A percentile compares a stretch with the other conserved stretches of the same genome.
These are phyloP conservation scores for Microcebus tavaratra DNA, from an alignment of 2,113 vertebrate species.

Conservation along the genomic window DNA sequence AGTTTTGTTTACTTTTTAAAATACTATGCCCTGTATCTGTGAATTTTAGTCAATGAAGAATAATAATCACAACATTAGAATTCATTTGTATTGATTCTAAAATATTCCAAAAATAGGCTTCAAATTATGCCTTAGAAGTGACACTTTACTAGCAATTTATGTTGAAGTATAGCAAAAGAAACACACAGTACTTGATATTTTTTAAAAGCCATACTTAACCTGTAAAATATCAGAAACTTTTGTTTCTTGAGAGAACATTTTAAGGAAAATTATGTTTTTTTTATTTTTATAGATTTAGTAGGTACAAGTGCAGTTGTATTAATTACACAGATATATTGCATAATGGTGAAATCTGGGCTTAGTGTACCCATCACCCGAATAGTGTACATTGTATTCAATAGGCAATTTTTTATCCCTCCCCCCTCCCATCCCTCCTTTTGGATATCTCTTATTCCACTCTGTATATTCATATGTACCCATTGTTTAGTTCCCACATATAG, in stretches of 20 bases:
- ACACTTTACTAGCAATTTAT: background rate
- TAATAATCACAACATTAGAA: background rate
- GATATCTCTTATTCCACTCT: too few relatives aligned
- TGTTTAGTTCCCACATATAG: too few relatives aligned
- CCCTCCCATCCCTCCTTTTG: too few relatives aligned
- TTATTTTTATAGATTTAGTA: too few relatives aligned
- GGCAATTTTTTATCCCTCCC: too few relatives aligned
- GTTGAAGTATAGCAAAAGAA: background rate
- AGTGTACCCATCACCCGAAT: too few relatives aligned
- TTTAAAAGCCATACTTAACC: background rate
- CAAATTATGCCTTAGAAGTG: background rate
- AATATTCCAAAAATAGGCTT: conserved; percentile 3
- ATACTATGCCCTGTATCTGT: background rate
- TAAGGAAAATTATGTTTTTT: too few relatives aligned
- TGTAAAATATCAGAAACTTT: background rate
- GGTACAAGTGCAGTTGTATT: too few relatives aligned
- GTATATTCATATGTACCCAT: too few relatives aligned
- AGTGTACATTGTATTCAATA: too few relatives aligned
- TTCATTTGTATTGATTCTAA: background rate
- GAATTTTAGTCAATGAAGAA: conserved; percentile 12
- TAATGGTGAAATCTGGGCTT: too few relatives aligned
- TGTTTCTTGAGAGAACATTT: background rate
- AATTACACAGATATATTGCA: too few relatives aligned
- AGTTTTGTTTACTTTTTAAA: conserved; percentile 25
- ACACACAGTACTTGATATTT: background rate